These are phyloP conservation scores for Megaptera novaeangliae DNA, from an alignment of 2,113 vertebrate species.

Conservation along the genomic window DNA sequence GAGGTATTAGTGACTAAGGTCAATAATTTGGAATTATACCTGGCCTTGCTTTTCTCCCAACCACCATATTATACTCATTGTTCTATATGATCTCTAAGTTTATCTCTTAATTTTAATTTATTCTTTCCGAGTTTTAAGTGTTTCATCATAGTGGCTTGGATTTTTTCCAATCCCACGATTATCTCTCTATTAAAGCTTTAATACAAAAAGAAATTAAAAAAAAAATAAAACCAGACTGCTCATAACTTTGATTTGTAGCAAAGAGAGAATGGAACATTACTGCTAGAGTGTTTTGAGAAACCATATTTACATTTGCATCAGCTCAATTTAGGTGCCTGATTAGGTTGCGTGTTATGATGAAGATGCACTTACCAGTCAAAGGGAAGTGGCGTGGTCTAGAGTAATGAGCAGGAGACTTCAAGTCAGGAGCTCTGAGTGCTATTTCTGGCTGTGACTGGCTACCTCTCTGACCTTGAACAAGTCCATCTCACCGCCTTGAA, in stretches of 20 bases:
- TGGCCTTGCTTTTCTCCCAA: background rate
- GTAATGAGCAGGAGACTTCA: constrained; percentile 41
- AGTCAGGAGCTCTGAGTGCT: constrained; percentile 44
- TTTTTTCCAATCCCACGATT: constrained; percentile 69
- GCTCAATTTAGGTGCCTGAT: constrained; percentile 70
- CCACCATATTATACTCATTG: background rate
- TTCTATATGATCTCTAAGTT: constrained; percentile 36
- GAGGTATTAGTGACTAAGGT: background rate
- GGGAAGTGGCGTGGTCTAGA: constrained; percentile 35
- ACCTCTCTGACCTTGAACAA: constrained; percentile 56
- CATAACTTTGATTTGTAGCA: constrained; percentile 75
- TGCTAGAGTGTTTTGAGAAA: constrained; percentile 65
- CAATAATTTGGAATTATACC: background rate
- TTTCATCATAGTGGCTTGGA: constrained; percentile 63
- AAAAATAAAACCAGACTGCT: constrained; percentile 49
- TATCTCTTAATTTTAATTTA: constrained; percentile 62
- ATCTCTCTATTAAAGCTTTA: constrained; percentile 76
- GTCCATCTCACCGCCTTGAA: background rate
- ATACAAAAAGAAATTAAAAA: constrained; percentile 71
- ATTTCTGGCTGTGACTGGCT: constrained; percentile 56
- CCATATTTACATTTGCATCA: constrained; percentile 73
- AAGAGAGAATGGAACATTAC: constrained; percentile 65
- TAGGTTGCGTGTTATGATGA: constrained; percentile 56
- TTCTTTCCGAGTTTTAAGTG: constrained; percentile 65
- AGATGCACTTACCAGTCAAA: constrained; percentile 65